phyloP scores from a whole-genome alignment of 53 echinoderm and acorn worm genomes.

The Astropecten irregularis region DNA sequence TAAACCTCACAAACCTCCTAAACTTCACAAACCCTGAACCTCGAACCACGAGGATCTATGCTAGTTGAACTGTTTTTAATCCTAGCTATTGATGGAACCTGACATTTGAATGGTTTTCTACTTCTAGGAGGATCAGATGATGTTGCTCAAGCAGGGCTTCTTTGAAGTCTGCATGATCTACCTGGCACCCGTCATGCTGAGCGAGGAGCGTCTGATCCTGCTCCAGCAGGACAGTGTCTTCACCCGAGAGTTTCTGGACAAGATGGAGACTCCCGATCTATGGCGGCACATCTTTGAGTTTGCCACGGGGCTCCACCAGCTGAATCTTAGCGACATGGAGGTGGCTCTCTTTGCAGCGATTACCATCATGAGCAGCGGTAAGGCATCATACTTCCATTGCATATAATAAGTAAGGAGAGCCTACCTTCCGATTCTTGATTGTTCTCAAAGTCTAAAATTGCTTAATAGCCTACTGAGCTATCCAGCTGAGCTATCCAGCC shows the following conservation, averaged over 20 bases:
- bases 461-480: no score
- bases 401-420: no score
- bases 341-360: constrained; percentile 80
- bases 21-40: no score
- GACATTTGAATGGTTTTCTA: not conserved
- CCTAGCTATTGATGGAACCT: no score
- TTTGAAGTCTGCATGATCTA: constrained; percentile 96
- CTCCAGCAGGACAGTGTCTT: constrained; percentile 70
- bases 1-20: no score
- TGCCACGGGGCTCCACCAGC: constrained; percentile 62
- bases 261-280: constrained; percentile 74
- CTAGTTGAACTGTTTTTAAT: no score
- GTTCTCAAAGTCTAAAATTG: no score
- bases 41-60: no score
- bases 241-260: constrained; percentile 46
- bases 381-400: not conserved
- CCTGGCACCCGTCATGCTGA: constrained; percentile 68
- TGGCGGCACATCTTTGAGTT: constrained; percentile 93
- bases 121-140: constrained; percentile 90
- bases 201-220: constrained; percentile 63
- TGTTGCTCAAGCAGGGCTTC: constrained; percentile 85
- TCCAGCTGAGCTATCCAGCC: no score
- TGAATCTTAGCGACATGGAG: constrained; percentile 90
- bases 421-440: not conserved
- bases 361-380: constrained; percentile 89